A percentile compares a stretch with the other conserved stretches of the same genome.
Evolutionary conservation across 2,113 vertebrate genomes (phyloP).

Genomic region (Synodontis membranacea): DNA sequence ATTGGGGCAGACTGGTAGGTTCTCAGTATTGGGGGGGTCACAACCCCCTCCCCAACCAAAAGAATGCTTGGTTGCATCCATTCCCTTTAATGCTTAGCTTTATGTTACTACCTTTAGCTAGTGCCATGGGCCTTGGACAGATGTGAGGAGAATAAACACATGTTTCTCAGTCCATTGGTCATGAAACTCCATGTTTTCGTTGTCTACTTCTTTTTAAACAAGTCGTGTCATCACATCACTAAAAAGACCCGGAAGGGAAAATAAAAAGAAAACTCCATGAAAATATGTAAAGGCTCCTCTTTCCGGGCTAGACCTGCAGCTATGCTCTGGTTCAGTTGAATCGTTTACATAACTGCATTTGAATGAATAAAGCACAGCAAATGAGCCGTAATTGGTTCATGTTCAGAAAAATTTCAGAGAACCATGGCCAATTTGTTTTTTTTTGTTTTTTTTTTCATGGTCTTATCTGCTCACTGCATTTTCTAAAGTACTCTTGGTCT

Average conservation of each 20-base stretch:
- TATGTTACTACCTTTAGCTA: background rate
- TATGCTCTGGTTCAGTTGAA: background rate
- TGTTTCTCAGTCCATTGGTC: background rate
- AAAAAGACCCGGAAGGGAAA: background rate
- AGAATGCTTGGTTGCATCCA: no score
- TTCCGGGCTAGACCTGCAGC: background rate
- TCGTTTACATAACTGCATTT: background rate
- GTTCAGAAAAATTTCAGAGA: background rate
- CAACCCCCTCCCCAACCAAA: no score
- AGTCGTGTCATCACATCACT: background rate
- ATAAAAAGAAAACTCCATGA: background rate
- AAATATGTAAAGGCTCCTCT: background rate
- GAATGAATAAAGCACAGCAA: background rate
- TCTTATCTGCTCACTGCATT: background rate
- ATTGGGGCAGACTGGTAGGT: no score
- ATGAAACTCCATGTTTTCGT: background rate
- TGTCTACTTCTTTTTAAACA: background rate
- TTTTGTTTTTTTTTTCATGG: background rate
- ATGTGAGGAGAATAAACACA: background rate
- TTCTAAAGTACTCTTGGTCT: background rate
- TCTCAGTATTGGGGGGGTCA: no score
- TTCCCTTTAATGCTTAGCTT: background rate
- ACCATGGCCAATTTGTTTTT: background rate
- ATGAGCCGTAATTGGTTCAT: background rate
- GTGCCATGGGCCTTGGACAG: background rate